Evolutionary conservation across 2,888 invertebrate genomes (phyloP).

Genomic region (Himalopsyche kuldschensis): DNA sequence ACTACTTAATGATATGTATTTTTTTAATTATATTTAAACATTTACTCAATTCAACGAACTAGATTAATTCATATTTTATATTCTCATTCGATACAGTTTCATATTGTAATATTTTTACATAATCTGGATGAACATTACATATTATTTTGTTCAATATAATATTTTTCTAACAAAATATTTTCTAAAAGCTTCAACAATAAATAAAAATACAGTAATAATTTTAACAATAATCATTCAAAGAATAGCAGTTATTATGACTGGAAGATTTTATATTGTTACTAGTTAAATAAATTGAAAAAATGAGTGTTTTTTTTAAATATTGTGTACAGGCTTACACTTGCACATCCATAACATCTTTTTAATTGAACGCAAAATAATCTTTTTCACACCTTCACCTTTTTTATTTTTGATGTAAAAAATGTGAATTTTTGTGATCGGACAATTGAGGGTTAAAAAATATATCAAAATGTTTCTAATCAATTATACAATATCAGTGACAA

Average conservation of each 20-base stretch:
- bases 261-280: background rate
- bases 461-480: too few species aligned
- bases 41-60: background rate
- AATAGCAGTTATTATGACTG: background rate
- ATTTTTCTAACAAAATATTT: background rate
- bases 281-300: background rate
- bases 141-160: background rate
- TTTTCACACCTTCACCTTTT: too few species aligned
- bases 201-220: background rate
- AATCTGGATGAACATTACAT: constrained; percentile 35
- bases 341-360: too few species aligned
- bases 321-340: background rate
- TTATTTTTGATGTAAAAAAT: too few species aligned
- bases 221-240: background rate
- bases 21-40: background rate
- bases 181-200: background rate
- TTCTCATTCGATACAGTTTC: constrained; percentile 8
- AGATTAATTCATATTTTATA: constrained; percentile 4
- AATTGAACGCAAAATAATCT: too few species aligned
- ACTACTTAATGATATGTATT: constrained; percentile 1
- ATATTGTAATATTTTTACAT: constrained; percentile 36
- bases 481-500: too few species aligned
- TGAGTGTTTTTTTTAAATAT: background rate
- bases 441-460: too few species aligned
- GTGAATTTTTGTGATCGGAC: too few species aligned